Evolutionary conservation across 2,113 vertebrate genomes (phyloP).

Genomic region (Hylia prasina): DNA sequence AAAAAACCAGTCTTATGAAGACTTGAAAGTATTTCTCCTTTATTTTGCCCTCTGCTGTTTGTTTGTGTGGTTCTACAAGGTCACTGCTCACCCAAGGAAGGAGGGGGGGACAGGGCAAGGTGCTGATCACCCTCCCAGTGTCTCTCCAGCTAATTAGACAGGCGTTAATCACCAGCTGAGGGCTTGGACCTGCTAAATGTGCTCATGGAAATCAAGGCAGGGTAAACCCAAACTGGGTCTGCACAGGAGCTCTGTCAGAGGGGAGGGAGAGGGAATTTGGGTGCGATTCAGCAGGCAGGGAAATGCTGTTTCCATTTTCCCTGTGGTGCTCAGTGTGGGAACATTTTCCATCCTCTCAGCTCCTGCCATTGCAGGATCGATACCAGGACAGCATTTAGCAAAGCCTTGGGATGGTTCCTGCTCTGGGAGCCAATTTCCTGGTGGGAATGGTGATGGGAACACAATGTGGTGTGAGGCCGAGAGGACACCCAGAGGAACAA

Average conservation of each 20-base stretch:
- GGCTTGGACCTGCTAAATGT: not conserved
- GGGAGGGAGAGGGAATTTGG: not conserved
- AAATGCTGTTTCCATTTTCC: not conserved
- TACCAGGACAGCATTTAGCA: not conserved
- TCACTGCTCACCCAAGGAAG: not conserved
- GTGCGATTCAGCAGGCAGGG: not conserved
- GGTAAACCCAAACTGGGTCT: not conserved
- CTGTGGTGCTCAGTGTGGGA: not conserved
- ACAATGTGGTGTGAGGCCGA: not conserved
- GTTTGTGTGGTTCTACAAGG: not conserved
- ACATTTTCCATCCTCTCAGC: not conserved
- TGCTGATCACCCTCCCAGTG: not conserved
- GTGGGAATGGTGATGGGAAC: not conserved
- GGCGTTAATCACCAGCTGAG: not conserved
- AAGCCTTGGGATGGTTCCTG: not conserved
- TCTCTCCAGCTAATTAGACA: not conserved
- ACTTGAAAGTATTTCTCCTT: not conserved
- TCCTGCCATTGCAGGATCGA: not conserved
- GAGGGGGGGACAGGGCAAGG: not conserved
- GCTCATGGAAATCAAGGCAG: not conserved
- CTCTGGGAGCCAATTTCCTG: not conserved
- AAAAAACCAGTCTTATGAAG: not conserved
- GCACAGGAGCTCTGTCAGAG: not conserved
- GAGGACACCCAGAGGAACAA: not conserved
- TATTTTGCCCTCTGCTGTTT: not conserved